Percentiles rank a stretch among this genome's conserved stretches.
phyloP scores from a whole-genome alignment of 2,797 vertebrate genomes.

The Eulemur rubriventer region DNA sequence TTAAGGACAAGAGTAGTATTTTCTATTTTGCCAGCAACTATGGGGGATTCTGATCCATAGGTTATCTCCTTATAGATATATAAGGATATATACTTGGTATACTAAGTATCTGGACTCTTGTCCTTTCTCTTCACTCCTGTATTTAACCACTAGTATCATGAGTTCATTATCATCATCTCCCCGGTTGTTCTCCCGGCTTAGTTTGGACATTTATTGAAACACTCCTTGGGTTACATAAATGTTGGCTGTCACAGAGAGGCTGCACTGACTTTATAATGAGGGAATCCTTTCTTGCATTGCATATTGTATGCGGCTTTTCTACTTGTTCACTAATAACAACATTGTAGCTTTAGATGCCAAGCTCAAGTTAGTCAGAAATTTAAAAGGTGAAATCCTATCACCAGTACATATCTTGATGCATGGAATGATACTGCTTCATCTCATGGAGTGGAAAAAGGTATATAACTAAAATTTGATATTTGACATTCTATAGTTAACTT shows the following conservation, averaged over 20 bases:
- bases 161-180: neutral
- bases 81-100: neutral
- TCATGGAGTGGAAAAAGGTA: constrained; percentile 13
- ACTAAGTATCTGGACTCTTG: neutral
- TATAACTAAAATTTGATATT: neutral
- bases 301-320: neutral
- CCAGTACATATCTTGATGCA: constrained; percentile 77
- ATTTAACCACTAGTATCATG: neutral
- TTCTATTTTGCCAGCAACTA: neutral
- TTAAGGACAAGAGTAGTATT: neutral
- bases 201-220: neutral
- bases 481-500: constrained; percentile 27
- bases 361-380: constrained; percentile 50
- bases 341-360: constrained; percentile 72
- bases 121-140: neutral
- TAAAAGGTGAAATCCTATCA: neutral
- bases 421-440: constrained; percentile 58
- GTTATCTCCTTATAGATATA: neutral
- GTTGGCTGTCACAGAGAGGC: neutral
- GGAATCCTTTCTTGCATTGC: neutral
- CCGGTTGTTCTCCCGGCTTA: neutral
- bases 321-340: constrained; percentile 31
- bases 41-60: neutral
- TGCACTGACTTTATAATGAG: neutral
- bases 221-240: neutral